Evolutionary conservation across 2,113 vertebrate species (phyloP), one percentile per base, ranked within the genome.

Genomic region (Maccullochella peelii): DNA sequence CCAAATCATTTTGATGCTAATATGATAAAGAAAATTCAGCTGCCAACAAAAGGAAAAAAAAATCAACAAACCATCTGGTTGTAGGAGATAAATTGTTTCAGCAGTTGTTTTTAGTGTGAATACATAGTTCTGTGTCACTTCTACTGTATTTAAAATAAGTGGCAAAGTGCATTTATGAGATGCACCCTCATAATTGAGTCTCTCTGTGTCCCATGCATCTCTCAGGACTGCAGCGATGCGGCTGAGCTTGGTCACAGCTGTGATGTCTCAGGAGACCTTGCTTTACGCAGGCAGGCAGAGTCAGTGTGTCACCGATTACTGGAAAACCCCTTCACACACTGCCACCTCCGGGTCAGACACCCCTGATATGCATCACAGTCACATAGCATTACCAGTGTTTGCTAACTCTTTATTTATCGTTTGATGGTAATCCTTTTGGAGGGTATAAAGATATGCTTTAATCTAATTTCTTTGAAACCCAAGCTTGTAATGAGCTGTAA

Each of bases 341-440:
- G 97, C 67, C 97, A 98, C 47, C 23, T 23, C 3, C 86, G 95
- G 95, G 98, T 98, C 84, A 94, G 95, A 74, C 30, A n/a, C 23
- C 25, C 0, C 16, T 42, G 2, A 79, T 11, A 38, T 2, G 14
- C n/a, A 27, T 6, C 62, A 44, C 33, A 9, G 2, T 2, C 62
- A 59, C 20, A 0, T 21, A 7, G 25, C 52, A 23, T 67, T 1
- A 21, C 4, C 8, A 8, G 2, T 61, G 18, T 49, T 70, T 75
- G 11, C 23, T 47, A 23, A 66, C n/a, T 70, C 36, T 25, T 73
- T 23, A 25, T 15, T 79, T 62, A 15, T 50, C 11, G 58, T 10
- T 36, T 18, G 21, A 44, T 27, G 4, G 16, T 4, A 3, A 23
- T 27, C 9, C 21, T 23, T 75, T 42, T 20, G 6, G 36, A 69